phyloP scores from a whole-genome alignment of 2,888 invertebrate genomes.

The Tetranychus piercei region DNA sequence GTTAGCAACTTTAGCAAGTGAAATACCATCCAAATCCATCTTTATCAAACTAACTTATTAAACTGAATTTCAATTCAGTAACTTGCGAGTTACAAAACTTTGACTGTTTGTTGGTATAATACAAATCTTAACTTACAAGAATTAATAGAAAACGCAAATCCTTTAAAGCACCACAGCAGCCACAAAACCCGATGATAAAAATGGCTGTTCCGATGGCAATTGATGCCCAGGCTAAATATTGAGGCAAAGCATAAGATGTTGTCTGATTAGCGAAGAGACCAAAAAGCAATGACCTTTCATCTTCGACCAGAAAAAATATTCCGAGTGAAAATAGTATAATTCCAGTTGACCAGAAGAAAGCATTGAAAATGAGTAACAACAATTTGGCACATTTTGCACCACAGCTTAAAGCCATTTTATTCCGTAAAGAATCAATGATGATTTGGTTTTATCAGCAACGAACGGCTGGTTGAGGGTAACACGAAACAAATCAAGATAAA shows the following conservation, averaged over 20 bases:
- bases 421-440: background rate
- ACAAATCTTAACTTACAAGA: slow-evolving; percentile 31
- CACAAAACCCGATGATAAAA: slow-evolving; percentile 41
- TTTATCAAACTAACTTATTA: too few relatives aligned
- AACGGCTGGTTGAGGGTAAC: background rate
- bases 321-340: slow-evolving; percentile 40
- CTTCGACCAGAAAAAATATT: slow-evolving; percentile 39
- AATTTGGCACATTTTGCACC: slow-evolving; percentile 36
- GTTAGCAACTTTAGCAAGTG: too few relatives aligned
- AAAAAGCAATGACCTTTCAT: slow-evolving; percentile 38
- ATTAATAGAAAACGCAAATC: slow-evolving; percentile 38
- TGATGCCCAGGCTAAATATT: slow-evolving; percentile 37
- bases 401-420: slow-evolving; percentile 29
- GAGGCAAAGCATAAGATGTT: slow-evolving; percentile 35
- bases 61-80: too few relatives aligned
- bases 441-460: background rate
- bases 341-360: slow-evolving; percentile 39
- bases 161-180: slow-evolving; percentile 41
- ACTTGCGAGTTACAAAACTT: too few relatives aligned
- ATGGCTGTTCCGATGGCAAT: slow-evolving; percentile 39
- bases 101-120: too few relatives aligned
- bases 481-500: background rate
- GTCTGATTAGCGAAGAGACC: slow-evolving; percentile 36
- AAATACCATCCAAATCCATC: too few relatives aligned
- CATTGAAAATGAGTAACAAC: slow-evolving; percentile 35